Conservation (phyloP, 2,797 vertebrate species). For the Lutjanus argentimaculatus region DNA sequence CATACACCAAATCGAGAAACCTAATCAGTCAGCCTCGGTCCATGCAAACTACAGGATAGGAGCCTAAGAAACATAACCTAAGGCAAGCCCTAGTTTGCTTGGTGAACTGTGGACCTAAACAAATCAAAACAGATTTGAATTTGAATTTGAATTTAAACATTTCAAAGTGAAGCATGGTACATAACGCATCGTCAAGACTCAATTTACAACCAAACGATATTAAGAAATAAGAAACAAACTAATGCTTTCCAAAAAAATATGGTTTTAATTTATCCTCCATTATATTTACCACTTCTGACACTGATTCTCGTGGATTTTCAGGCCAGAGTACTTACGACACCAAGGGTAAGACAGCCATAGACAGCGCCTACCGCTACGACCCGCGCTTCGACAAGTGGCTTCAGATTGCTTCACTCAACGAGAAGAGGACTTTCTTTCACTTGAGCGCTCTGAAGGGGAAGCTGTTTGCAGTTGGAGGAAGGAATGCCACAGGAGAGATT, state of each 20-base stretch:
- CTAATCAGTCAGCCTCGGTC: background rate
- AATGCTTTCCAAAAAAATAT: background rate
- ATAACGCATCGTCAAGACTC: background rate
- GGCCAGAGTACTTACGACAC: conserved; percentile 90
- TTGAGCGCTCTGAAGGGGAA: conserved; percentile 86
- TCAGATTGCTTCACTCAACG: conserved; percentile 87
- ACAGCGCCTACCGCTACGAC: conserved; percentile 88
- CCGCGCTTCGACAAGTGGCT: conserved; percentile 89
- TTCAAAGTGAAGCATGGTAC: background rate
- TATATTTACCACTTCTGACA: background rate
- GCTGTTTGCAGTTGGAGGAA: conserved; percentile 87
- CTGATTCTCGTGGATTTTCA: conserved; percentile 24
- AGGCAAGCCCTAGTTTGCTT: background rate
- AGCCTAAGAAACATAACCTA: background rate
- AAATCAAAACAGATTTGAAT: background rate
- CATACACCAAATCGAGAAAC: background rate
- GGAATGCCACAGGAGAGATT: conserved; percentile 87
- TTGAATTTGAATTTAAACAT: background rate
- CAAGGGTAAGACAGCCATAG: conserved; percentile 90
- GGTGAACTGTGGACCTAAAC: background rate
- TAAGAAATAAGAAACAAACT: background rate
- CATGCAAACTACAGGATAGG: background rate
- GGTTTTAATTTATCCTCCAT: background rate
- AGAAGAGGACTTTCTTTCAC: conserved; percentile 90
- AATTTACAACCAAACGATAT: background rate